A percentile compares a stretch with the other conserved stretches of the same genome.
These are phyloP conservation scores for Corythornis leucogaster DNA, from an alignment of 2,797 vertebrate genomes.

Conservation along the genomic window DNA sequence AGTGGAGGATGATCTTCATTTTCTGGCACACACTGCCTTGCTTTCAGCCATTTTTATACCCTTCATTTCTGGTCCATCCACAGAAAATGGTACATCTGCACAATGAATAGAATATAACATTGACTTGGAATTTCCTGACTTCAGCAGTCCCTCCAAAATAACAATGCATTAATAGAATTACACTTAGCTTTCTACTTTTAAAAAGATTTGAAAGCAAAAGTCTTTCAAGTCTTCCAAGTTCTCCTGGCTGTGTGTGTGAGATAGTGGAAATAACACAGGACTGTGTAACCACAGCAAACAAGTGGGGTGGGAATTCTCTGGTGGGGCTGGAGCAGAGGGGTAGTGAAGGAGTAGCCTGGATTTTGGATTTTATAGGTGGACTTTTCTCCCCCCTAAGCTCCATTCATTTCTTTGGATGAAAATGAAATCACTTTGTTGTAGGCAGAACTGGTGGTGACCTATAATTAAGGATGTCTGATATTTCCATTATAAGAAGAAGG, in stretches of 20 bases:
- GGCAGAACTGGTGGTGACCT: neutral
- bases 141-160: slow-evolving; percentile 39
- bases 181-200: slow-evolving; percentile 47
- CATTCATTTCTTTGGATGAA: slow-evolving; percentile 26
- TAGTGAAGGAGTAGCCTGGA: neutral
- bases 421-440: neutral
- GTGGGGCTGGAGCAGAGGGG: neutral
- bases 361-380: slow-evolving; percentile 9
- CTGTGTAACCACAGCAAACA: slow-evolving; percentile 69
- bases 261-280: slow-evolving; percentile 58
- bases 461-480: slow-evolving; percentile 12
- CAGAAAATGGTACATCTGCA: slow-evolving; percentile 59
- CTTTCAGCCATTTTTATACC: neutral
- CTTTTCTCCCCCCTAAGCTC: neutral
- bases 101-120: slow-evolving; percentile 52
- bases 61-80: neutral
- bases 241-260: slow-evolving; percentile 59
- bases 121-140: slow-evolving; percentile 71
- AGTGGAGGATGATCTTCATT: neutral
- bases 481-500: slow-evolving; percentile 4
- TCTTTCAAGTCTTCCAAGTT: slow-evolving; percentile 60
- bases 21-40: neutral
- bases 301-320: slow-evolving; percentile 47
- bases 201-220: slow-evolving; percentile 63
- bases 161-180: slow-evolving; percentile 60